Evolutionary conservation across 2,113 vertebrate species (phyloP).

Genomic region (Channa maculata): DNA sequence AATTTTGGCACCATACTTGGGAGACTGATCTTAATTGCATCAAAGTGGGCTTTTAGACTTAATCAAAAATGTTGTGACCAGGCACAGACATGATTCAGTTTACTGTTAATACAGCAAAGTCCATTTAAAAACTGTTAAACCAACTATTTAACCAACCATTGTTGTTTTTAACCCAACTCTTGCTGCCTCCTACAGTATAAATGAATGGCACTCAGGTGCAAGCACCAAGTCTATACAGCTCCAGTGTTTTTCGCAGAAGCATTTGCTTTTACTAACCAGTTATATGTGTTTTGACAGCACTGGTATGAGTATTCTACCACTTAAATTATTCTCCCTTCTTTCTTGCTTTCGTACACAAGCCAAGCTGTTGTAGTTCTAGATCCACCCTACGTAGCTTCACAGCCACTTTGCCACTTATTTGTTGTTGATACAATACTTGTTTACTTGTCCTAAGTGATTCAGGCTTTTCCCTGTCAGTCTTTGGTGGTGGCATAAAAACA

Average conservation of each 20-base stretch:
- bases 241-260: not conserved
- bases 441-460: conserved; percentile 55
- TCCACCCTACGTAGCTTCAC: conserved; percentile 15
- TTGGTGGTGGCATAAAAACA: conserved; percentile 54
- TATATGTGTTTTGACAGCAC: conserved; percentile 45
- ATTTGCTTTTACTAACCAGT: conserved; percentile 49
- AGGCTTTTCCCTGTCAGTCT: conserved; percentile 23
- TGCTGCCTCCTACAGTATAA: not conserved
- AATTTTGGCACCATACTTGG: conserved; percentile 15
- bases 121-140: not conserved
- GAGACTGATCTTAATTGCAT: conserved; percentile 5
- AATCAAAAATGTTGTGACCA: not conserved
- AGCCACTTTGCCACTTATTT: conserved; percentile 47
- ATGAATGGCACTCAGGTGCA: conserved; percentile 14
- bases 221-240: not conserved
- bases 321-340: conserved; percentile 33
- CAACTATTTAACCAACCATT: not conserved
- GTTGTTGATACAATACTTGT: conserved; percentile 50
- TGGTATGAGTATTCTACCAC: conserved; percentile 31
- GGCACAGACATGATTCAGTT: not conserved
- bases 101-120: not conserved
- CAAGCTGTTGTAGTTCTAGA: conserved; percentile 37
- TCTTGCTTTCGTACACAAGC: conserved; percentile 33
- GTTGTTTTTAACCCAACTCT: not conserved
- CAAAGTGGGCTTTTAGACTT: conserved; percentile 21